Evolutionary conservation across 2,113 vertebrate species (phyloP).

Genomic region (Sula dactylatra): DNA sequence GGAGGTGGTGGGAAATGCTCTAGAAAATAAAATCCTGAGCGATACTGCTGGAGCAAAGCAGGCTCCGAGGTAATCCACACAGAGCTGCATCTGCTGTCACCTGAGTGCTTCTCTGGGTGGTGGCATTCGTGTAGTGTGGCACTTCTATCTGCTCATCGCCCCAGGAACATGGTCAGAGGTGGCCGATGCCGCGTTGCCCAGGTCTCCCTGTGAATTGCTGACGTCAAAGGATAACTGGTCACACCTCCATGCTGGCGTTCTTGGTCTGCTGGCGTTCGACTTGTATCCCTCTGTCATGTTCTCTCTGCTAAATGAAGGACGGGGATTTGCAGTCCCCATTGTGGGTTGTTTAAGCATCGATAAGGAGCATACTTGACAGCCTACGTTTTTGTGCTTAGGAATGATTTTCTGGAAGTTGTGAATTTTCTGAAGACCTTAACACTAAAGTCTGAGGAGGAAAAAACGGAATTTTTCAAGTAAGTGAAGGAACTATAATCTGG

Average conservation of each 20-base stretch:
- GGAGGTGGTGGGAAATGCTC: neutral
- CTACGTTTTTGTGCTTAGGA: constrained; percentile 73
- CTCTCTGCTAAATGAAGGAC: neutral
- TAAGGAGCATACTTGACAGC: neutral
- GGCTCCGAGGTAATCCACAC: neutral
- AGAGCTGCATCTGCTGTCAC: neutral
- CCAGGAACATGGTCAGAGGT: neutral
- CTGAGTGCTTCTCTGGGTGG: neutral
- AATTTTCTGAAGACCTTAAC: constrained; percentile 96
- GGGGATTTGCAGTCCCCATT: neutral
- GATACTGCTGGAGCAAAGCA: neutral
- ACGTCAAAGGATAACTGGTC: neutral
- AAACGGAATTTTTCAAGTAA: constrained; percentile 99
- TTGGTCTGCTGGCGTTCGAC: neutral
- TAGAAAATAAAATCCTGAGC: neutral
- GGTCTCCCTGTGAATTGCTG: neutral
- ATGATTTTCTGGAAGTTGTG: constrained; percentile 94
- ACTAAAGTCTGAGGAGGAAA: constrained; percentile 93
- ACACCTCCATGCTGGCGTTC: neutral
- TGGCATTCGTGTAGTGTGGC: neutral
- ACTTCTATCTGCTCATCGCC: neutral
- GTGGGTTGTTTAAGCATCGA: neutral
- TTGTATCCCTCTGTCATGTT: neutral
- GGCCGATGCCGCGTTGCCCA: neutral
- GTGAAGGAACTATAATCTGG: constrained; percentile 38